Evolutionary conservation across 2,888 invertebrate genomes (phyloP).

Genomic region (Erynnis tages): DNA sequence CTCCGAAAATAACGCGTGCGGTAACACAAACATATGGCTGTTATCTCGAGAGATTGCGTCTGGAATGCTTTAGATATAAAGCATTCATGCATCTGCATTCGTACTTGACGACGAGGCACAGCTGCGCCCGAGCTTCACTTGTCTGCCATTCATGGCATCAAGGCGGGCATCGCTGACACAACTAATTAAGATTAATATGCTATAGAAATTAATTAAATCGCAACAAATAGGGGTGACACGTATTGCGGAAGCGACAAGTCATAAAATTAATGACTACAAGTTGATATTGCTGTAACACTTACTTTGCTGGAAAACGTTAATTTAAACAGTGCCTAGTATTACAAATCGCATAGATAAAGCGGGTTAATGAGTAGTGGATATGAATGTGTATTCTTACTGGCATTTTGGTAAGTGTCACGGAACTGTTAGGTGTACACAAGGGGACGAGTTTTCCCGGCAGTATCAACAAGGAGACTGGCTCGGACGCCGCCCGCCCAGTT

Average conservation of each 20-base stretch:
- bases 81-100: slow-evolving; percentile 33
- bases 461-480: slow-evolving; percentile 63
- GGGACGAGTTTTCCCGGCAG: slow-evolving; percentile 60
- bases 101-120: slow-evolving; percentile 32
- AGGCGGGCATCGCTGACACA: neutral
- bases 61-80: slow-evolving; percentile 52
- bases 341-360: slow-evolving; percentile 7
- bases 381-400: slow-evolving; percentile 57
- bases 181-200: slow-evolving; percentile 18
- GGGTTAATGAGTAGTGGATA: slow-evolving; percentile 8
- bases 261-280: too few species aligned
- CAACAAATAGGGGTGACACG: slow-evolving; percentile 10
- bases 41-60: slow-evolving; percentile 46
- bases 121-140: slow-evolving; percentile 35
- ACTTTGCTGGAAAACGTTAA: neutral
- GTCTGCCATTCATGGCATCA: slow-evolving; percentile 20
- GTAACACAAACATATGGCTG: slow-evolving; percentile 55
- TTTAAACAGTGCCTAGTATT: slow-evolving; percentile 8
- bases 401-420: slow-evolving; percentile 55
- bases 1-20: slow-evolving; percentile 66
- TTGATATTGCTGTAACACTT: neutral
- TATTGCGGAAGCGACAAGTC: neutral
- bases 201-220: slow-evolving; percentile 6
- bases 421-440: slow-evolving; percentile 43
- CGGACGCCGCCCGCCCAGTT: slow-evolving; percentile 58